Base-by-base conservation (phyloP, 2,113 vertebrate species). In the Dipodomys stephensi region DNA sequence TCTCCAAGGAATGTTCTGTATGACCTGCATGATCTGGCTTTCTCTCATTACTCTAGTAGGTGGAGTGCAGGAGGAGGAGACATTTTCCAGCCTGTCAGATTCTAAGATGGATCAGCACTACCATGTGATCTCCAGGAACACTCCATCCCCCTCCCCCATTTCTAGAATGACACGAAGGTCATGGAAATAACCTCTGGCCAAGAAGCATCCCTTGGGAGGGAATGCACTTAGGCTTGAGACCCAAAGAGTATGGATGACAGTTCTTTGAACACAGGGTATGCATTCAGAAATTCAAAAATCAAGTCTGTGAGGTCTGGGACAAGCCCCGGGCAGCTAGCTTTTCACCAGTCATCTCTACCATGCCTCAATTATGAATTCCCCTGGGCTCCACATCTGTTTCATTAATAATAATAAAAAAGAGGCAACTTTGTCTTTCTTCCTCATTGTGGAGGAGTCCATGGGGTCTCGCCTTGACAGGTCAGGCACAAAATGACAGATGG, bases 401-500 rank as follows among this genome's bases (percentile, higher is more conserved):
- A 57, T 57, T 57, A 57, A 57, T 57, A 57, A 57, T 57, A 13
- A 16, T 18, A 91, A 97, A 71, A 69, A 82, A 91, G 64, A 92
- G 72, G 74, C 78, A 88, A 81, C 65, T 69, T 84, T 60, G 53
- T 82, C 64, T 82, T 91, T 67, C 82, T 87, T 76, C 74, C 81
- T 93, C 39, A 13, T 65, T 76, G 68, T 74, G 78, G 68, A 64
- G 57, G 72, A 39, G 32, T 89, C 84, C 57, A 46, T 0, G 3
- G 90, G 95, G 81, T 7, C 83, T 94, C 84, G 88, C 74, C 73
- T 84, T 90, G 87, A 93, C n/a, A 88, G 49, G 80, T 79, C 90
- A 94, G 91, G 62, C 1, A 35, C 65, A 93, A 79, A 89, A 95
- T 83, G 89, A 94, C 92, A 91, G 87, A 96, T 94, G 94, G 91